These are phyloP conservation scores for Eulithis prunata DNA, from an alignment of 2,888 invertebrate genomes.

Conservation along the genomic window DNA sequence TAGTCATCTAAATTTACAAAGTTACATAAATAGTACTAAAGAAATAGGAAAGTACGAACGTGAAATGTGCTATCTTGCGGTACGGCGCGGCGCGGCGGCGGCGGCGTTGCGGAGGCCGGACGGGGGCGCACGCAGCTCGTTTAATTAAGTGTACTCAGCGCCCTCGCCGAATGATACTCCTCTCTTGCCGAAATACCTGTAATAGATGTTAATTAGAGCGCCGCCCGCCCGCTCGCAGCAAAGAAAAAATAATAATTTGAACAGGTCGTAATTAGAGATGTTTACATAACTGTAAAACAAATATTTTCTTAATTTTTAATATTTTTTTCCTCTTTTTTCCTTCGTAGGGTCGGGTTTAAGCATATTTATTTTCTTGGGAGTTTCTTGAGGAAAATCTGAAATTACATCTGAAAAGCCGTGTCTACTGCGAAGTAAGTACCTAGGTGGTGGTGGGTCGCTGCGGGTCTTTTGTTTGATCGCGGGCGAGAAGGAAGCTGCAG, in stretches of 20 bases:
- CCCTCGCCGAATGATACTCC: constrained; percentile 81
- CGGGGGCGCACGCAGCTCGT: constrained; percentile 58
- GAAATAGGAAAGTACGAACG: background rate
- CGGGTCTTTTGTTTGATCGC: constrained; percentile 25
- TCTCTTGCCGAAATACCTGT: constrained; percentile 80
- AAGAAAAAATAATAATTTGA: constrained; percentile 82
- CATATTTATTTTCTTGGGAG: constrained; percentile 78
- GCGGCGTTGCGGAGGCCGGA: constrained; percentile 28
- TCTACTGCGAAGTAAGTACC: constrained; percentile 40
- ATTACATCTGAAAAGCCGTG: constrained; percentile 71
- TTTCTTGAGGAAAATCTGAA: constrained; percentile 74
- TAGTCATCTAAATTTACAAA: too few relatives aligned
- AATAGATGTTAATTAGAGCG: constrained; percentile 83
- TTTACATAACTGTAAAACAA: constrained; percentile 83
- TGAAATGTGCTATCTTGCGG: constrained; percentile 7
- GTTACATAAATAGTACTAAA: too few relatives aligned
- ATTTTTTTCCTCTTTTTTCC: constrained; percentile 71
- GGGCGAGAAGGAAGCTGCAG: constrained; percentile 23
- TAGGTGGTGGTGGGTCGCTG: constrained; percentile 18
- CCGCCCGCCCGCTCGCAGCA: constrained; percentile 67
- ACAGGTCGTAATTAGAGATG: constrained; percentile 84
- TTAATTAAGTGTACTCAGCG: constrained; percentile 83
- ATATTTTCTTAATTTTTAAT: constrained; percentile 83
- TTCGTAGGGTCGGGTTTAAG: constrained; percentile 78
- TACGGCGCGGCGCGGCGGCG: constrained; percentile 34